Base-by-base conservation (phyloP, 2,888 invertebrate species). In the Caenorhabditis imperialis region DNA sequence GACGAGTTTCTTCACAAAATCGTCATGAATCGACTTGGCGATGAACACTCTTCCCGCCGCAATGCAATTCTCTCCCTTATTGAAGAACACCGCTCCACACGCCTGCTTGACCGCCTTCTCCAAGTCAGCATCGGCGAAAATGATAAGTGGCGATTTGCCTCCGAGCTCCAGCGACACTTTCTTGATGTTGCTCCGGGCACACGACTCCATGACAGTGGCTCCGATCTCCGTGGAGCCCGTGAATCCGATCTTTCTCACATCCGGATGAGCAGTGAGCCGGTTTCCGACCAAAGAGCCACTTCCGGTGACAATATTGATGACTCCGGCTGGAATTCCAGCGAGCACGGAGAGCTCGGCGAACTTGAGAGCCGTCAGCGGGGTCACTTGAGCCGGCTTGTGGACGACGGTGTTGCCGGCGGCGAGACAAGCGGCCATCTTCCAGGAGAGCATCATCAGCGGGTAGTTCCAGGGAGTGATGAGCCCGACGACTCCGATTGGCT, bases 21-120 rank as follows among this genome's bases (percentile, higher is more conserved):
- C 93, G 86, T 97, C 95, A 88, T 97, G 94, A 47, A 98, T 93
- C 1, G 91, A 91, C 82, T 94, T 93, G 86, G 96, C 96, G 0
- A 98, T 93, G 90, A 97, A 97, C 1, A 97, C 89, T 0, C 97
- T 92, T 0, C 96, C 96, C 3, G 96, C 97, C 0, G 97, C 96
- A 80, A 97, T 97, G 89, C 97, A 98, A 89, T 97, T 97, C 90
- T 98, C 97, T 58, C 97, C 97, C 88, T 97, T 97, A 90, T 98
- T 98, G 91, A 97, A 97, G 90, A 96, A 98, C 2, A 75, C 80
- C 14, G 81, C 79, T 47, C 78, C 84, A 44, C 83, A 83, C 2
- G 84, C 80, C 69, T 85, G 84, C 30, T 85, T 79, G 14, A 96
- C 94, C 23, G 96, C 96, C 87, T 94, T 94, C 84, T 96, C 95